These are phyloP conservation scores for Ursus arctos DNA, from an alignment of 2,113 vertebrate genomes.

Conservation along the genomic window DNA sequence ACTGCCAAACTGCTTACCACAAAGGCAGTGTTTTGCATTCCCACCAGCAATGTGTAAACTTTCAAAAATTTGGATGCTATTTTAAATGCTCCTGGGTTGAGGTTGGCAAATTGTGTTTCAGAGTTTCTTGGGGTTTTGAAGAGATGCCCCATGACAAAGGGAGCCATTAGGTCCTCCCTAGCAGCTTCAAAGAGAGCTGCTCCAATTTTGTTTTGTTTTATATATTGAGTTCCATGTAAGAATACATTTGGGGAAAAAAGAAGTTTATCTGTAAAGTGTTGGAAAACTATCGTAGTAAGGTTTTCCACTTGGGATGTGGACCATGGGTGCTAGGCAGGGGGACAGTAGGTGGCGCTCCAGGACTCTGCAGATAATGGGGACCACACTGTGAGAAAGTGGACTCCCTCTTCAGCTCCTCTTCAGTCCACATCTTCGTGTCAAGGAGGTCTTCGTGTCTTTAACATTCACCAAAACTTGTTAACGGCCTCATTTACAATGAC, in stretches of 20 bases:
- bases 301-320: not conserved
- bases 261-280: not conserved
- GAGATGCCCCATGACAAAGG: not conserved
- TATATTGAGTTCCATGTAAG: not conserved
- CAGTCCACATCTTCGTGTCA: not conserved
- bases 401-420: not conserved
- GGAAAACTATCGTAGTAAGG: not conserved
- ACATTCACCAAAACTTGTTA: not conserved
- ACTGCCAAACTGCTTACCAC: not conserved
- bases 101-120: not conserved
- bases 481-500: not conserved
- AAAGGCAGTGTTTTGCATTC: not conserved
- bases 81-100: not conserved
- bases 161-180: not conserved
- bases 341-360: not conserved
- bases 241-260: not conserved
- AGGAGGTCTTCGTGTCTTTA: not conserved
- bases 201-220: not conserved
- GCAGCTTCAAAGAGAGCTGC: not conserved
- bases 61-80: not conserved
- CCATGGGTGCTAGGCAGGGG: rapidly evolving
- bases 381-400: not conserved
- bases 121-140: not conserved
- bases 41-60: not conserved
- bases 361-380: not conserved